Evolutionary conservation across 2,888 invertebrate species (phyloP), one percentile per base, ranked within the genome.

Genomic region (Ctena decussata): DNA sequence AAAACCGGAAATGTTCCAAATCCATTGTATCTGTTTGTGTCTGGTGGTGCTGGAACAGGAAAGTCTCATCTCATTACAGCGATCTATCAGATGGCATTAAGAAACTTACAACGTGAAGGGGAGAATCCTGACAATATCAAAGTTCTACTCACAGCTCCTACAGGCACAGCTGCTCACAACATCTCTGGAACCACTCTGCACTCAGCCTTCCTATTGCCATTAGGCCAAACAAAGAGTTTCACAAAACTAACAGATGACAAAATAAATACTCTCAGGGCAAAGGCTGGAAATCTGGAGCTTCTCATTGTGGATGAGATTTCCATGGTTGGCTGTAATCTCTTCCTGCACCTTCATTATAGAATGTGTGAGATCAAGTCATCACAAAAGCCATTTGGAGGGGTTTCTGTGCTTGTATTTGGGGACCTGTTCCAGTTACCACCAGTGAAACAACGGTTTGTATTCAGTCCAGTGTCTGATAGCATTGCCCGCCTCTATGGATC

Each of bases 11-110:
- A 44, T 18, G 69, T 85, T 76, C 39, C 84, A 15, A 15, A 65
- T 24, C 88, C 86, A 18, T 85, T 90, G 53, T 78, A 85, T n/a
- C 41, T 89, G 11, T 85, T 89, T 72, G 74, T 90, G 15, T 83
- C 86, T 75, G 89, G 89, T n/a, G 85, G 85, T 18, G 87, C 88
- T 71, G 90, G 89, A 30, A 82, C 83, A 41, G 89, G 90, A 0
- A 90, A 90, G 71, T 85, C 85, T 60, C 70, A 73, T 69, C 70
- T 89, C 21, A 83, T 89, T n/a, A n/a, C n/a, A n/a, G n/a, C 5
- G 60, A 77, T 89, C 12, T 84, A 83, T 32, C 89, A 89, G 71
- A 89, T 82, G n/a, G 79, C 77, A 39, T 84, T 77, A 49, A 8
- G 81, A n/a, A n/a, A n/a, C n/a, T n/a, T n/a, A n/a, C n/a, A n/a